Base-by-base conservation (phyloP, 2,888 invertebrate genomes). In the Aspidiotus rigidus region DNA sequence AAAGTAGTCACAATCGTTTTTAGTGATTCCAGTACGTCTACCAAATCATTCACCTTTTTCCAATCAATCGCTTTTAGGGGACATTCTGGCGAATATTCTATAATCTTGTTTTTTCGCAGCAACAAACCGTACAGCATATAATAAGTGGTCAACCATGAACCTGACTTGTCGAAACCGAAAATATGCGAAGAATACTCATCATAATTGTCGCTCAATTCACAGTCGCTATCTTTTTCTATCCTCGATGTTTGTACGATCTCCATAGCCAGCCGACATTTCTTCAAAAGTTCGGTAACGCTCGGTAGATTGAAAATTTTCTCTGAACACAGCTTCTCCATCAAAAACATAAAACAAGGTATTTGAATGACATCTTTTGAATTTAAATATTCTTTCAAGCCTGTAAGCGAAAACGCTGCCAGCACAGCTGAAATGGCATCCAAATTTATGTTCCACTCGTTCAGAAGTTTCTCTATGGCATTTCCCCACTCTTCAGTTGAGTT, bases 1-100 rank as follows among this genome's bases (percentile, higher is more conserved):
- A 81, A 75, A 0, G 81, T 81, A 75, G 79, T 78, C 16, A 80
- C 79, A 1, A 80, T 80, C 17, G 80, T 80, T 76, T 80, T 81
- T 57, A 81, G 80, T 2, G 81, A 80, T 61, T 80, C 79, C 3
- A 81, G 75, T n/a, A 80, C 80, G 53, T 75, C 76, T 5, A 80
- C 77, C 8, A 81, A 74, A 72, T 80, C 80, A 59, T 78, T 77
- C 8, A 81, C 74, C 7, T 80, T 73, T 59, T 76, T 76, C 81
- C 81, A 81, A 15, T 81, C 79, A 0, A 78, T 77, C 1, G 75
- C 74, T 7, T 75, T 74, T 2, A 80, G 72, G 7, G 77, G 77
- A 28, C 76, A 77, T 72, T 79, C 78, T 2, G 77, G 74, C 66
- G 77, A 74, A 17, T 39, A 7, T 56, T 76, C 76, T 13, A 78